Conservation (phyloP, 2,797 vertebrate genomes). For the Pseudochirops corinnae region DNA sequence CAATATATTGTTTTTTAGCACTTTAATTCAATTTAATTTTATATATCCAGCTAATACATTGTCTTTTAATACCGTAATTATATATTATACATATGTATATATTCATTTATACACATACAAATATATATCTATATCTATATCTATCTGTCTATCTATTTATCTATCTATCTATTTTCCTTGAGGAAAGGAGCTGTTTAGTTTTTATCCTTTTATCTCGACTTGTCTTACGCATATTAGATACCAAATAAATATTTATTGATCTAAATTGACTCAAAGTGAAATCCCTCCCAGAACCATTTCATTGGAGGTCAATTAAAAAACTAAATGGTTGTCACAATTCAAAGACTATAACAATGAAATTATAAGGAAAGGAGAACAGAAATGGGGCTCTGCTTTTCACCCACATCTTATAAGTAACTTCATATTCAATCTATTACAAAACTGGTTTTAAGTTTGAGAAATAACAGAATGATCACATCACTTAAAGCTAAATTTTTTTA, state of each 20-base stretch:
- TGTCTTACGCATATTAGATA: neutral
- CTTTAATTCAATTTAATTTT: too few relatives aligned
- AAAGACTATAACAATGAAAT: neutral
- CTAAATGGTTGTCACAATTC: neutral
- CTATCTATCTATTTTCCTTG: neutral
- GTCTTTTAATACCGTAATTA: neutral
- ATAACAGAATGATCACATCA: too few relatives aligned
- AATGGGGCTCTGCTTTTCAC: too few relatives aligned
- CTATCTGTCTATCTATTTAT: too few relatives aligned
- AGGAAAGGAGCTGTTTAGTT: neutral
- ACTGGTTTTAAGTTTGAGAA: too few relatives aligned
- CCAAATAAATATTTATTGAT: neutral
- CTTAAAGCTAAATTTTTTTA: too few relatives aligned
- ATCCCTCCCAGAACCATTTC: neutral
- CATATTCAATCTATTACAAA: too few relatives aligned
- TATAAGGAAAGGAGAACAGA: neutral
- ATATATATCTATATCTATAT: too few relatives aligned
- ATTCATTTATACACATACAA: too few relatives aligned
- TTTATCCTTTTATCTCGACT: neutral
- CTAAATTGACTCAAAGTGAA: neutral
- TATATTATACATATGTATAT: too few relatives aligned
- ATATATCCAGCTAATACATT: neutral
- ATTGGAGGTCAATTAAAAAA: neutral
- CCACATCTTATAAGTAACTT: too few relatives aligned
- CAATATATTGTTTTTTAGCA: neutral